Evolutionary conservation across 2,113 vertebrate genomes (phyloP).

Genomic region (Sturnus vulgaris): DNA sequence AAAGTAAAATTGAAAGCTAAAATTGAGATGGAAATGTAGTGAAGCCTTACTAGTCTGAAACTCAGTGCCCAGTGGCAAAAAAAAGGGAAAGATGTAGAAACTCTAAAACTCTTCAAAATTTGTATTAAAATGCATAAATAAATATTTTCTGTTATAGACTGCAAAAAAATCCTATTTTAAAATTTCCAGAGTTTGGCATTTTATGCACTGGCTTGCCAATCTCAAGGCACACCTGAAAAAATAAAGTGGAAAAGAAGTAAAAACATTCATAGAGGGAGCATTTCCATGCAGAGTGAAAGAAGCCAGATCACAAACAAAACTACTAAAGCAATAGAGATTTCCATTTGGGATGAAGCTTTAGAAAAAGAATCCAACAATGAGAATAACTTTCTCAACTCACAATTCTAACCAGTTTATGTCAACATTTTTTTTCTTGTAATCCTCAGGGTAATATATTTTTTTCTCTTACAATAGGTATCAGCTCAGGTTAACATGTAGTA

Average conservation of each 20-base stretch:
- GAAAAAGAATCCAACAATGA: not conserved
- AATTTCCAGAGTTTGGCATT: not conserved
- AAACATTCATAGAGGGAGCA: not conserved
- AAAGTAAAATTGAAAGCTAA: not conserved
- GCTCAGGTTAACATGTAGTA: not conserved
- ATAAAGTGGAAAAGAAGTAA: not conserved
- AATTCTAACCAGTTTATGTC: not conserved
- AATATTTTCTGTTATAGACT: not conserved
- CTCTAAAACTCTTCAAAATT: not conserved
- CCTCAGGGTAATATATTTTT: not conserved
- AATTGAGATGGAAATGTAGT: not conserved
- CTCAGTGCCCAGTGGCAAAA: not conserved
- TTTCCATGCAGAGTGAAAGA: not conserved
- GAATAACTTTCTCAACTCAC: not conserved
- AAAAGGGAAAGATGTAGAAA: not conserved
- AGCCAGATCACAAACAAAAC: not conserved
- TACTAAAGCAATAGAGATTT: not conserved
- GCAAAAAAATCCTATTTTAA: not conserved
- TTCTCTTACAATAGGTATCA: constrained; percentile 23
- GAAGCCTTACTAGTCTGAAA: not conserved
- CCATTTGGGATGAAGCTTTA: not conserved
- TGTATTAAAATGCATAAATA: not conserved
- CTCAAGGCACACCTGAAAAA: not conserved
- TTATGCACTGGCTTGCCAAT: not conserved
- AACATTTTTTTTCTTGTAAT: not conserved